Base-by-base conservation (phyloP, 2,797 vertebrate genomes). In the Micrastur ruficollis region DNA sequence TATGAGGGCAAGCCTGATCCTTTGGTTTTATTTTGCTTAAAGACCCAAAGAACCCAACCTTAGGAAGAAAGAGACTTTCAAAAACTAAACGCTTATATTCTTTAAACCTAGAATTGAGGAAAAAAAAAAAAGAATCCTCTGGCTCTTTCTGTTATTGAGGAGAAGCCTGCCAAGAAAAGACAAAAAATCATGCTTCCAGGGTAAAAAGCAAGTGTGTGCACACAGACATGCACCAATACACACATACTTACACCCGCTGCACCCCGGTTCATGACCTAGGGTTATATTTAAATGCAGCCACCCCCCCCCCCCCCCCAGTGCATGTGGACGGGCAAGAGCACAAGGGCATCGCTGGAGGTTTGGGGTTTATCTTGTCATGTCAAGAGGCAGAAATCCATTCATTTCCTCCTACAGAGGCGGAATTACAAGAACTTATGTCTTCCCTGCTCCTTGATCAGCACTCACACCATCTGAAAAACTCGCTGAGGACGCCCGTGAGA, bases 251-350 rank as follows among this genome's bases (percentile, higher is more conserved):
- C 11, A 59, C 9, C 6, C 56, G 26, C 36, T 34, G 20, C n/a
- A 53, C 29, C 19, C 38, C 9, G 16, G 40, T 10, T 1, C 56
- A 18, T 6, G 9, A 67, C 12, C n/a, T 50, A 15, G 38, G 22
- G 0, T 0, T 1, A 8, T 1, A 15, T 52, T 25, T 34, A 67
- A 74, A 44, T 1, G 3, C 75, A 89, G 36, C 22, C 29, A 18
- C 36, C 47, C 32, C 2, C 2, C 29, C 21, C 36, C 47, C 32
- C 2, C 2, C 10, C 16, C 5, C 1, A 0, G 5, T 1, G 56
- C 5, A 3, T 4, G 29, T 17, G 61, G 59, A 76, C 11, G 14
- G 71, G 72, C 9, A 5, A 65, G 44, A 73, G 50, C 55, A 84
- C 42, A 66, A 26, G 31, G 32, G 13, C 1, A 0, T 32, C 66